Evolutionary conservation across 2,797 vertebrate genomes (phyloP), one percentile per base, ranked within the genome.

Genomic region (Gallinago stenura): DNA sequence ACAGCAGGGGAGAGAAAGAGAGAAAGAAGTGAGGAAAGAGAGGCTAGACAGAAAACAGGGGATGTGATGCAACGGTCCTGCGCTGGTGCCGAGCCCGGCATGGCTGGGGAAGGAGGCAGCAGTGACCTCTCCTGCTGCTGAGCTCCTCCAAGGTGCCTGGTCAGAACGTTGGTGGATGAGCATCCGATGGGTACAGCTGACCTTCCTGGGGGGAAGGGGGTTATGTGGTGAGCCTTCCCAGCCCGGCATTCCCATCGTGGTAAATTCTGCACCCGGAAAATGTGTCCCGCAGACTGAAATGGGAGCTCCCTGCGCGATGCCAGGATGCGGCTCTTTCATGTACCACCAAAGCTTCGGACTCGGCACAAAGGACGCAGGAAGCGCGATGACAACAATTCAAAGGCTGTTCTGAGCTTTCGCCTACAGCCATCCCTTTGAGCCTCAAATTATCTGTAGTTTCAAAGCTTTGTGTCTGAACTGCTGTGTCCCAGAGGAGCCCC

Each of bases 71-170:
- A 75, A 66, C 0, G 0, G 3, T 91, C 45, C 66, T 0, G 0
- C 1, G 0, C 26, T 64, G 78, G 45, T 76, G 46, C 60, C 0
- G 0, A 88, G 75, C 54, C 77, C 0, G 0, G 43, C 1, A 0
- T 1, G 21, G 45, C n/a, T 3, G 1, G 26, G 31, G 21, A 66
- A 48, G 56, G 83, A 79, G 66, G 43, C 4, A 1, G 30, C 60
- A 50, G 22, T 46, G 58, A 73, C 64, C 13, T 69, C 51, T 81
- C 35, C 58, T n/a, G 43, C 35, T 41, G 12, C 64, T 28, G 58
- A 68, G 35, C 24, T 78, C n/a, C 76, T 35, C 48, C 0, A 0
- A 53, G 25, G 19, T 7, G 1, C 12, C 39, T 6, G 2, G 20
- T 10, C 37, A 57, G 35, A 64, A 22, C 24, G 81, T 33, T 56